Evolutionary conservation across 1,140 invertebrate genomes (phyloP).

Genomic region (Galleria mellonella): DNA sequence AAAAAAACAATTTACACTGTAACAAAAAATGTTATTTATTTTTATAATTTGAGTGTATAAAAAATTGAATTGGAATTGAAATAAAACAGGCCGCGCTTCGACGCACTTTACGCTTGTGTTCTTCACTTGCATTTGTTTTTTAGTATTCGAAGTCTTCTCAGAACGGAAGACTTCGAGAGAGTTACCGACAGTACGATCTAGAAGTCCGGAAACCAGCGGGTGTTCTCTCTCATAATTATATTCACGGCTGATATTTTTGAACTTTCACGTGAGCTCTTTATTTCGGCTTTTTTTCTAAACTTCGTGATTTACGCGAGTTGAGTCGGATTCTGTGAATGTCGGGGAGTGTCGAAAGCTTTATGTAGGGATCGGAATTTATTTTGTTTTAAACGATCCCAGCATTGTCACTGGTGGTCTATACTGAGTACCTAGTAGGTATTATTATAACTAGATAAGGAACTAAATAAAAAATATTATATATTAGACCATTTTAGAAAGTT

Average conservation of each 20-base stretch:
- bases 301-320: conserved; percentile 64
- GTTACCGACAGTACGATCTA: conserved; percentile 27
- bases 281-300: conserved; percentile 60
- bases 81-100: too few relatives aligned
- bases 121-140: too few relatives aligned
- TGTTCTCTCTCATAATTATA: conserved; percentile 67
- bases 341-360: conserved; percentile 65
- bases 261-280: conserved; percentile 70
- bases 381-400: conserved; percentile 56
- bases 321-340: conserved; percentile 51
- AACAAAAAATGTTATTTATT: too few relatives aligned
- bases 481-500: neutral
- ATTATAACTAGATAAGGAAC: too few relatives aligned
- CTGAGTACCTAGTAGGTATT: too few relatives aligned
- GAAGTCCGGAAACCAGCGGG: conserved; percentile 63
- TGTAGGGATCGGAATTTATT: conserved; percentile 54
- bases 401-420: conserved; percentile 18
- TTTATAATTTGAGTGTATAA: too few relatives aligned
- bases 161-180: neutral
- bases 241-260: conserved; percentile 69
- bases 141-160: too few relatives aligned
- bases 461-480: neutral
- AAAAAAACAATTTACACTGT: too few relatives aligned
- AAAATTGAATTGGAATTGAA: too few relatives aligned
- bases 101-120: too few relatives aligned